Percentiles rank a stretch among this genome's conserved stretches.
phyloP scores from a whole-genome alignment of 2,888 invertebrate genomes.

The Micoletzkya japonica region DNA sequence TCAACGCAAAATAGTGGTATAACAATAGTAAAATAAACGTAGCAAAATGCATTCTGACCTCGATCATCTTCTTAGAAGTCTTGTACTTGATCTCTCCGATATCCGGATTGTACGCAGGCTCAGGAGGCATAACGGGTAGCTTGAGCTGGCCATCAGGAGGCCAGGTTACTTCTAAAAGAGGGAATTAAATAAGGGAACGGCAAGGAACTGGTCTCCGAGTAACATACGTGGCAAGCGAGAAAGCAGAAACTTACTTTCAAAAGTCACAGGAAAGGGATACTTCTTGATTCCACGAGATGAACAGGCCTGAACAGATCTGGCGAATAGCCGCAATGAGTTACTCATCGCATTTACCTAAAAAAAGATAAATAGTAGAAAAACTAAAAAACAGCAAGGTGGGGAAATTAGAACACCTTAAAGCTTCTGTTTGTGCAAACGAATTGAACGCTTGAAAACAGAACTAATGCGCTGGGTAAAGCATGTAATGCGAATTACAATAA shows the following conservation, averaged over 20 bases:
- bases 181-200: slow-evolving; percentile 11
- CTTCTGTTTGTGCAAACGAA: no score
- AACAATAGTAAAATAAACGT: background rate
- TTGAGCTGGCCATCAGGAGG: slow-evolving; percentile 57
- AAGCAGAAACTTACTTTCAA: slow-evolving; percentile 50
- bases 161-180: slow-evolving; percentile 55
- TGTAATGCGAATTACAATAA: no score
- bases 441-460: no score
- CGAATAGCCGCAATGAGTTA: no score
- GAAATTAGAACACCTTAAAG: no score
- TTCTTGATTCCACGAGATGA: slow-evolving; percentile 43
- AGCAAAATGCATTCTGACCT: background rate
- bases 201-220: background rate
- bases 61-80: slow-evolving; percentile 56
- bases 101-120: slow-evolving; percentile 56
- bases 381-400: no score
- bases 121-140: slow-evolving; percentile 57
- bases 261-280: slow-evolving; percentile 57
- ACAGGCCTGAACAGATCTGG: slow-evolving; percentile 2
- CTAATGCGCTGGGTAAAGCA: no score
- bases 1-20: background rate
- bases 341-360: no score
- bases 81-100: slow-evolving; percentile 59
- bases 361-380: no score
- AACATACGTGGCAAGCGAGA: background rate